Conservation (phyloP, 1,140 invertebrate genomes). For the Scaptomyza hsui region DNA sequence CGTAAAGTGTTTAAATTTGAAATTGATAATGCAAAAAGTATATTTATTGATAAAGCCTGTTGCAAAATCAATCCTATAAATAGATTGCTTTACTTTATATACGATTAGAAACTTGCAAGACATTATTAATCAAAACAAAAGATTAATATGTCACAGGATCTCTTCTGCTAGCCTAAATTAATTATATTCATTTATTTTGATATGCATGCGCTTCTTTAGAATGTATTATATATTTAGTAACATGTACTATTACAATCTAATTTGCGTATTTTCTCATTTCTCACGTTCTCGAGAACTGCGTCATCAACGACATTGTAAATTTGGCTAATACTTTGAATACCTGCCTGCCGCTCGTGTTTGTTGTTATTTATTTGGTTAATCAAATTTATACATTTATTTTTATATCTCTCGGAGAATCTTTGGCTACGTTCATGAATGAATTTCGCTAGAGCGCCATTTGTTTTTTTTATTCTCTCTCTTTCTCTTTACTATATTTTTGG, state of each 20-base stretch:
- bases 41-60: too few species aligned
- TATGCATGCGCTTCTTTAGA: neutral
- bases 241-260: constrained; percentile 20
- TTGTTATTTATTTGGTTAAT: constrained; percentile 71
- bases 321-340: constrained; percentile 41
- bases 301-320: constrained; percentile 68
- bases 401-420: constrained; percentile 42
- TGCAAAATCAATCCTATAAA: too few species aligned
- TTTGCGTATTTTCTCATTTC: constrained; percentile 23
- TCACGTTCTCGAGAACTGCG: constrained; percentile 52
- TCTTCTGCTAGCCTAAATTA: neutral
- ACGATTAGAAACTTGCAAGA: too few species aligned
- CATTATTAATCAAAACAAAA: too few species aligned
- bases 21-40: too few species aligned
- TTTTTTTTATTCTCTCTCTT: neutral
- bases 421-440: constrained; percentile 70
- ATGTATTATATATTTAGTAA: constrained; percentile 8
- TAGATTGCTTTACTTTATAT: too few species aligned
- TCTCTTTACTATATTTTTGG: constrained; percentile 59
- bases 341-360: constrained; percentile 30
- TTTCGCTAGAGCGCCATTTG: constrained; percentile 23
- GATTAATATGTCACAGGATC: too few species aligned
- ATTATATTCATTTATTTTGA: neutral
- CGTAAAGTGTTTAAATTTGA: neutral
- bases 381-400: constrained; percentile 76